A percentile compares a stretch with the other conserved stretches of the same genome.
Evolutionary conservation across 2,113 vertebrate genomes (phyloP).

Genomic region (Prunella fulvescens): DNA sequence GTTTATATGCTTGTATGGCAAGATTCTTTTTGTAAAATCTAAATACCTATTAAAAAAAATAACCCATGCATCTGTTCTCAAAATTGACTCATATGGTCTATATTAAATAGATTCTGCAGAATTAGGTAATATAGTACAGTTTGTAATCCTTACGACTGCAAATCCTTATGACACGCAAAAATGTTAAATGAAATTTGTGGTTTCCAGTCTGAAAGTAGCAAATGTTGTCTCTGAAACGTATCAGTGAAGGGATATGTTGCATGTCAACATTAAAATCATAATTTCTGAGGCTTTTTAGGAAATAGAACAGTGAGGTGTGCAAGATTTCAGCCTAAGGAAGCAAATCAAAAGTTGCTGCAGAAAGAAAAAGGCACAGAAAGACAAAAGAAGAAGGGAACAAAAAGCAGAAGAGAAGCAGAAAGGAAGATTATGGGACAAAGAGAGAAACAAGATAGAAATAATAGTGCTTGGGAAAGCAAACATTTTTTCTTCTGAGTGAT

Average conservation of each 20-base stretch:
- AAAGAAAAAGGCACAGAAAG: not conserved
- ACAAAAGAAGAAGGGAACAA: not conserved
- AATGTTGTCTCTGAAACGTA: not conserved
- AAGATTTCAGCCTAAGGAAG: not conserved
- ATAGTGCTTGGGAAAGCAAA: not conserved
- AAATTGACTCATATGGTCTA: not conserved
- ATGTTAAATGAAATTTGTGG: not conserved
- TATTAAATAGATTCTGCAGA: not conserved
- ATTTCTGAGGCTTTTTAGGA: not conserved
- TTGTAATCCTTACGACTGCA: not conserved
- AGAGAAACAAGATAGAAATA: not conserved
- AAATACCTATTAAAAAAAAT: not conserved
- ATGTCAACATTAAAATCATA: not conserved
- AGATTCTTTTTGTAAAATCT: not conserved
- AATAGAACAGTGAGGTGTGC: not conserved
- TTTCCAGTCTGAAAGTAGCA: not conserved
- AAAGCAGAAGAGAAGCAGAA: not conserved
- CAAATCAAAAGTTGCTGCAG: not conserved
- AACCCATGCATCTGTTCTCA: not conserved
- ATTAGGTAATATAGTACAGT: not conserved
- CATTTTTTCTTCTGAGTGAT: constrained; percentile 27
- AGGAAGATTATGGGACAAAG: not conserved
- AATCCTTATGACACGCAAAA: not conserved
- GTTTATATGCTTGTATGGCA: not conserved
- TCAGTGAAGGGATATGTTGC: not conserved